Evolutionary conservation across 2,888 invertebrate genomes (phyloP).

Genomic region (Therioaphis trifolii): DNA sequence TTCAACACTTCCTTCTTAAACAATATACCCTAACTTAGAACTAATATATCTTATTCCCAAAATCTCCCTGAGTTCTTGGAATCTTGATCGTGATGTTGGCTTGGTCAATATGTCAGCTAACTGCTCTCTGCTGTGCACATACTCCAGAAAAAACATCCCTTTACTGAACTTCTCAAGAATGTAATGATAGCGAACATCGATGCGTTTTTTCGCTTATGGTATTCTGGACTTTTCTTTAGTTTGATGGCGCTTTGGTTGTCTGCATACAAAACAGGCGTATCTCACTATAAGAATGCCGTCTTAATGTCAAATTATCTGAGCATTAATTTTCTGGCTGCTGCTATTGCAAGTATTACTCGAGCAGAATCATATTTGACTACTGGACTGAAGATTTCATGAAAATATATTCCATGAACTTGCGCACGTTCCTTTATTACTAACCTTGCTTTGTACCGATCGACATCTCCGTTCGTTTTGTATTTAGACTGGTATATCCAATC

Average conservation of each 20-base stretch:
- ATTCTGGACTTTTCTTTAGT: constrained; percentile 35
- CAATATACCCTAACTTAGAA: too few relatives aligned
- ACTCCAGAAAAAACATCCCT: not conserved
- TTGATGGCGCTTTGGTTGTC: constrained; percentile 55
- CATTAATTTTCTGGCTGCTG: too few relatives aligned
- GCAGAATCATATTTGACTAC: too few relatives aligned
- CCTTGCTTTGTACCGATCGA: too few relatives aligned
- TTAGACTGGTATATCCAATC: constrained; percentile 67
- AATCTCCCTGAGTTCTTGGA: constrained; percentile 3
- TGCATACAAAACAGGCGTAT: too few relatives aligned
- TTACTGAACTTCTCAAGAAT: not conserved
- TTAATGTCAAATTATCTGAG: constrained; percentile 67
- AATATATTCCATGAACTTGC: too few relatives aligned
- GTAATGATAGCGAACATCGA: constrained; percentile 36
- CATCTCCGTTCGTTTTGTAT: constrained; percentile 66
- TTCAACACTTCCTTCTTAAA: too few relatives aligned
- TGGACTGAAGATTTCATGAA: too few relatives aligned
- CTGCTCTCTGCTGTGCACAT: not conserved
- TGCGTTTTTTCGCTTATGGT: too few relatives aligned
- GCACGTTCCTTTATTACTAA: constrained; percentile 67
- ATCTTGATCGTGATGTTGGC: not conserved
- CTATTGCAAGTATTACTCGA: too few relatives aligned
- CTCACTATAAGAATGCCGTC: constrained; percentile 67
- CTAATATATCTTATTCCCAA: too few relatives aligned
- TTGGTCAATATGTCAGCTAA: constrained; percentile 17